These are phyloP conservation scores for Hyposoter dolosus DNA, from an alignment of 2,888 invertebrate species.

Conservation along the genomic window DNA sequence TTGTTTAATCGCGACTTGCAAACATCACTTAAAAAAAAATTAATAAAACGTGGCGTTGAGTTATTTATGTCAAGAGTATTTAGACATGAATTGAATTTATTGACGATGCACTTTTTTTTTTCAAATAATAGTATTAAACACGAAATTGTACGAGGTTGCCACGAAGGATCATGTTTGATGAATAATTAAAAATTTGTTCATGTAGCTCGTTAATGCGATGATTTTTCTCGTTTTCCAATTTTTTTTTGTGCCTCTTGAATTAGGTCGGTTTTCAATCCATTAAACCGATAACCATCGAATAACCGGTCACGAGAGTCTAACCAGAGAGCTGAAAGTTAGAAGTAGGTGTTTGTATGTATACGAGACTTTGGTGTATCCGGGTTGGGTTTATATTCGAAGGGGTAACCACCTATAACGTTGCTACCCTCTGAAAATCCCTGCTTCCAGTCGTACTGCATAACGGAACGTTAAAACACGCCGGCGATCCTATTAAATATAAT, in stretches of 20 bases:
- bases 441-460: conserved; percentile 35
- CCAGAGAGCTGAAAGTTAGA: background rate
- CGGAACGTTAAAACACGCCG: conserved; percentile 54
- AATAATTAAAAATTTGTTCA: background rate
- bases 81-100: background rate
- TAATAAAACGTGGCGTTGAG: background rate
- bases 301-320: background rate
- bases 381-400: conserved; percentile 14
- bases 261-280: background rate
- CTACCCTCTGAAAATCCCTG: background rate
- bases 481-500: conserved; percentile 83
- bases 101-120: background rate
- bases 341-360: conserved; percentile 14
- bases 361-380: conserved; percentile 35
- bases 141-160: background rate
- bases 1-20: background rate
- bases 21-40: background rate
- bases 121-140: background rate
- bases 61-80: background rate
- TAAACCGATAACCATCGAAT: background rate
- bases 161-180: background rate
- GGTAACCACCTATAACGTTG: conserved; percentile 19
- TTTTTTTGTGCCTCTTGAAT: background rate
- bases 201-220: background rate
- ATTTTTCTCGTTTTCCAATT: background rate